Evolutionary conservation across 2,797 vertebrate species (phyloP).

Genomic region (Pseudomugil gertrudae): DNA sequence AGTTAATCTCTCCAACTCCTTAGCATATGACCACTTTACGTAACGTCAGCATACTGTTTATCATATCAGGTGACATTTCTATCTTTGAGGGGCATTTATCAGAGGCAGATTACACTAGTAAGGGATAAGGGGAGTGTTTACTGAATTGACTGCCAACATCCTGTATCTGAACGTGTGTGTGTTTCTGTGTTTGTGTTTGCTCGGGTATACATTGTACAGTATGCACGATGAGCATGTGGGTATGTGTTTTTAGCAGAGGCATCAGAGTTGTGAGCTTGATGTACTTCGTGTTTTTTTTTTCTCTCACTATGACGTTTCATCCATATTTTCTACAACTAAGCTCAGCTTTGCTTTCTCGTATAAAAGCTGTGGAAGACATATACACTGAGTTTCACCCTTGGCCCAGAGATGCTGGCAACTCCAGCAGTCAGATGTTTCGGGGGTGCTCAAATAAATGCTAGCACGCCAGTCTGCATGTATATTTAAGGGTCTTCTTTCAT

Average conservation of each 20-base stretch:
- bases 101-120: constrained; percentile 81
- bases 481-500: constrained; percentile 76
- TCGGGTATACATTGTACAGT: constrained; percentile 63
- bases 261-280: constrained; percentile 58
- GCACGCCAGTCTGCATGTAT: constrained; percentile 69
- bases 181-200: constrained; percentile 65
- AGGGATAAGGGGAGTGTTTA: constrained; percentile 82
- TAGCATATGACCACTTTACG: constrained; percentile 80
- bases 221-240: constrained; percentile 50
- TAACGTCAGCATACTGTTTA: constrained; percentile 77
- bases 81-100: constrained; percentile 85
- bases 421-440: constrained; percentile 72
- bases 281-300: constrained; percentile 23
- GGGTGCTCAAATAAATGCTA: constrained; percentile 68
- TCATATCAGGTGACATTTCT: constrained; percentile 85
- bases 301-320: constrained; percentile 19
- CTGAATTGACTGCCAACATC: constrained; percentile 83
- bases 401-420: constrained; percentile 60
- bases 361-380: constrained; percentile 36
- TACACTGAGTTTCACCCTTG: constrained; percentile 52
- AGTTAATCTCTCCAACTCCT: constrained; percentile 77
- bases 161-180: constrained; percentile 65
- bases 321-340: constrained; percentile 49
- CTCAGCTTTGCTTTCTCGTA: constrained; percentile 38
- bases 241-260: constrained; percentile 49